Base-by-base conservation (phyloP, 2,888 invertebrate species). In the Crematogaster levior region DNA sequence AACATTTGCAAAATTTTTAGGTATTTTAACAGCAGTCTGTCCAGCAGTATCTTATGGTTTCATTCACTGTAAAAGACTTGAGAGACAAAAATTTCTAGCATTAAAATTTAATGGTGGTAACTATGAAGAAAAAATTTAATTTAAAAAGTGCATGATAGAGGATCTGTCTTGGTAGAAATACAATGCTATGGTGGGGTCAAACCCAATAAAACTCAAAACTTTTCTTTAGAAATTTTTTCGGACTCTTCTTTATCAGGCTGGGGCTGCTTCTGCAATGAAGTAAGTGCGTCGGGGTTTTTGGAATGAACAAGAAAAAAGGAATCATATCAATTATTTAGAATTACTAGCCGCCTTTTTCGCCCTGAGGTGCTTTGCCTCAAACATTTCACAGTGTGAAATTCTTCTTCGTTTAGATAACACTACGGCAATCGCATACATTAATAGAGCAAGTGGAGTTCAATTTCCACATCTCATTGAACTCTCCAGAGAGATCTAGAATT, bases 271-370 rank as follows among this genome's bases (percentile, higher is more conserved):
- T 89, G 87, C 51, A 85, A 88, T 9, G 81, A 72, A 9, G 34
- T 21, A 53, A 51, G 24, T 0, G 73, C 83, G 2, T 82, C 46
- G n/a, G 61, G 90, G 86, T 0, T 86, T 86, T 65, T 90, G 87
- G 85, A 85, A 77, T 48, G 24, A 80, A 4, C 9, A 87, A 40
- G 86, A 90, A 58, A 68, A 34, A 48, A 81, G 72, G 30, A 43
- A 61, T 24, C 86, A 89, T 46, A 86, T 87, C 0, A 89, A 90
- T 77, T 86, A 75, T 30, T 30, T 87, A 0, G 88, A 89, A 53
- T 66, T 90, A 70, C 7, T 75, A 27, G 87, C 88, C 1, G 83
- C 40, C 3, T 65, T 77, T 68, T 85, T 85, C 30, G 86, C 83
- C 0, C 24, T 90, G 1, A 85, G 88, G 72, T 85, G 81, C 66